Base-by-base conservation (phyloP, 2,113 vertebrate genomes). In the Micromys minutus region DNA sequence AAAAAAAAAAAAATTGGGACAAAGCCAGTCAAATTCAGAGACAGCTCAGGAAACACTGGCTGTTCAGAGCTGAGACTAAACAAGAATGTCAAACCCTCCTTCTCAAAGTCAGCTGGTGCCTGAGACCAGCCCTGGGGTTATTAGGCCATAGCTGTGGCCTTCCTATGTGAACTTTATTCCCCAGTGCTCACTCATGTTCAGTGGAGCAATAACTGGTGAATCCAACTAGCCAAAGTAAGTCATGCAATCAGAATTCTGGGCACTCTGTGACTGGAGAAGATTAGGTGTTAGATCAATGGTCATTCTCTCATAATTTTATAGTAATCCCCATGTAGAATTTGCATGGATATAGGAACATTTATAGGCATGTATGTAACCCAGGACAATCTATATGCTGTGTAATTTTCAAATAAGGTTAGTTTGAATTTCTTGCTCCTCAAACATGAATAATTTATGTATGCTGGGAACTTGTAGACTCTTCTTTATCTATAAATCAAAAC, bases 41-140 rank as follows among this genome's bases (percentile, higher is more conserved):
- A 80, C 72, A 69, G 17, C n/a, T 76, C 67, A 90, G 21, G 57
- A 95, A 89, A 93, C 52, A 61, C 72, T 95, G 76, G 83, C 67
- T 36, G 52, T 7, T 61, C 31, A 50, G 65, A 94, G 55, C 63
- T 45, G n/a, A 94, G 61, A 90, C 81, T 67, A 74, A 86, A 91
- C 21, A 42, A 90, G 94, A 95, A 94, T 65, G 90, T 72, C 96
- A 96, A 85, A 74, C 52, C 75, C 55, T 93, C 39, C 81, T 89
- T 91, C 90, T 93, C 84, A 94, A 74, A 92, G 79, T 85, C 87
- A 96, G 84, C 89, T 65, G 75, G 91, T 94, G 80, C 65, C 96
- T 72, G 55, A 84, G 55, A 71, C 21, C 71, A 71, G 72, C 42
- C 80, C 5, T 50, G 61, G 31, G 92, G 87, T 95, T 95, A 96